Evolutionary conservation across 2,113 vertebrate genomes (phyloP).

Genomic region (Solea solea): DNA sequence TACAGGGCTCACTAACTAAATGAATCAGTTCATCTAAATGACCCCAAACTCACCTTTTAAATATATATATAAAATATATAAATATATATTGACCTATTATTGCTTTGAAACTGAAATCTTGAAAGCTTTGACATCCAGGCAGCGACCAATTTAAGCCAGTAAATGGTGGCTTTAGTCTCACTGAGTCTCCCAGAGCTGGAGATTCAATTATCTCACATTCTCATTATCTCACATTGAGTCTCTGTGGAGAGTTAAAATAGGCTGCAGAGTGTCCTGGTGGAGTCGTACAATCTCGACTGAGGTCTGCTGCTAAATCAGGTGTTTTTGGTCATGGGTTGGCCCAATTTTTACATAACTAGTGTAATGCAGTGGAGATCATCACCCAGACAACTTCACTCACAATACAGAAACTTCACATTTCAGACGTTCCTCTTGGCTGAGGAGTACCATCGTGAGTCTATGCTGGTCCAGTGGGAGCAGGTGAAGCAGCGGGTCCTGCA

Average conservation of each 20-base stretch:
- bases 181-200: slow-evolving; percentile 58
- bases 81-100: neutral
- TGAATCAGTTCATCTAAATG: neutral
- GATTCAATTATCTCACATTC: slow-evolving; percentile 73
- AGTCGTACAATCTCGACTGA: slow-evolving; percentile 30
- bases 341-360: neutral
- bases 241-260: slow-evolving; percentile 73
- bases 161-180: slow-evolving; percentile 43
- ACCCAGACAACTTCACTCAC: neutral
- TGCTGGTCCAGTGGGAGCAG: slow-evolving; percentile 99
- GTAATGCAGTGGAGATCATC: neutral
- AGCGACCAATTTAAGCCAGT: slow-evolving; percentile 48
- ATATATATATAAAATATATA: neutral
- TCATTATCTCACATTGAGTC: slow-evolving; percentile 70
- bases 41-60: neutral
- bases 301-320: slow-evolving; percentile 44
- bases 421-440: slow-evolving; percentile 97
- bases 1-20: too few relatives aligned
- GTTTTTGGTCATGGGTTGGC: neutral
- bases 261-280: slow-evolving; percentile 52
- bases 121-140: slow-evolving; percentile 10
- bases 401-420: neutral
- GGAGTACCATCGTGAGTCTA: slow-evolving; percentile 96
- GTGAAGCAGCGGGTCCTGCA: slow-evolving; percentile 97
- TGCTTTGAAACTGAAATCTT: neutral